These are phyloP conservation scores for Lindbergichthys nudifrons DNA, from an alignment of 2,797 vertebrate genomes.

Conservation along the genomic window DNA sequence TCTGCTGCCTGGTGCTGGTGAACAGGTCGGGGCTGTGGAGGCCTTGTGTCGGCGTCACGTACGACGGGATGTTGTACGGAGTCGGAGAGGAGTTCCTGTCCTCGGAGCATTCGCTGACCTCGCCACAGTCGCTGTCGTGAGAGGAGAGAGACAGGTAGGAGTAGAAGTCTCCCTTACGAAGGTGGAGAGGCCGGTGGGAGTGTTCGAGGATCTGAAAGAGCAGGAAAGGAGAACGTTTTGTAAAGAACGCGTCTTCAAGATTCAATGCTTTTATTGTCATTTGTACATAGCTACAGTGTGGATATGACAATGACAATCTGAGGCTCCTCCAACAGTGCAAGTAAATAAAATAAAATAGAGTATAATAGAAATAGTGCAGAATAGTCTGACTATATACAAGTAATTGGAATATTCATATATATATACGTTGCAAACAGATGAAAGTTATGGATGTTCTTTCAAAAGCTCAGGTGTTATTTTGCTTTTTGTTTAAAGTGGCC, in stretches of 20 bases:
- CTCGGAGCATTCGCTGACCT: conserved; percentile 89
- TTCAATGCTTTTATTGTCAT: too few species aligned
- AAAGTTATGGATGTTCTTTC: too few species aligned
- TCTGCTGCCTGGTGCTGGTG: conserved; percentile 17
- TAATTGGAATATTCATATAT: too few species aligned
- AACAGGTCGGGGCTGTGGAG: conserved; percentile 50
- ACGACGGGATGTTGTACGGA: conserved; percentile 72
- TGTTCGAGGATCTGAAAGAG: conserved; percentile 88
- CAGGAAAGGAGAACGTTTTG: neutral
- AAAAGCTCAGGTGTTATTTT: too few species aligned
- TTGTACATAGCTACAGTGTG: too few species aligned
- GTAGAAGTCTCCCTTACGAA: conserved; percentile 97
- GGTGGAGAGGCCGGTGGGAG: conserved; percentile 91
- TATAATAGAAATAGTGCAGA: too few species aligned
- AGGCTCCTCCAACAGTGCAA: too few species aligned
- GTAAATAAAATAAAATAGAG: too few species aligned
- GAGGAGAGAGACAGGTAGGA: conserved; percentile 97
- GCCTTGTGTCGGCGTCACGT: conserved; percentile 23
- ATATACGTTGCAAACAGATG: too few species aligned
- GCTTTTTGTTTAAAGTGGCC: too few species aligned
- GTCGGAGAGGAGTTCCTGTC: conserved; percentile 87
- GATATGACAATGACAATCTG: too few species aligned
- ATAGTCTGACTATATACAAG: too few species aligned
- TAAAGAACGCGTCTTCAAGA: neutral
- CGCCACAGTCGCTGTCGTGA: conserved; percentile 98